A percentile compares a stretch with the other conserved stretches of the same genome.
phyloP scores from a whole-genome alignment of 2,888 invertebrate species.

The Caradrina kadenii region DNA sequence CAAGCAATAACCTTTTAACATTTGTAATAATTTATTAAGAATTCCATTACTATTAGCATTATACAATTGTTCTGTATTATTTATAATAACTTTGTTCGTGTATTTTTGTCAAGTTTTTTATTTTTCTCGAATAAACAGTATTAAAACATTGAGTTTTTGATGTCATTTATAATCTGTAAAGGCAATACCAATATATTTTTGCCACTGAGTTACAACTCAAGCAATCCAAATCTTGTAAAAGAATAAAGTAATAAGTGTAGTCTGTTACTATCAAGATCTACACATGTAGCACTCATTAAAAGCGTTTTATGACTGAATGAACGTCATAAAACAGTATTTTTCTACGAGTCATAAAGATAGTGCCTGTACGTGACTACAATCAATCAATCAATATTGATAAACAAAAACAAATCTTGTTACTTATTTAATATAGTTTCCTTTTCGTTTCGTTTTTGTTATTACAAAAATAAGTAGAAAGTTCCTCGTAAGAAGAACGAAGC shows the following conservation, averaged over 20 bases:
- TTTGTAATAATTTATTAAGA: constrained; percentile 55
- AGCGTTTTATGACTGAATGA: constrained; percentile 14
- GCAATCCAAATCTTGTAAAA: neutral
- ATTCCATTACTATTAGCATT: constrained; percentile 66
- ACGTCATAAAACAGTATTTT: constrained; percentile 7
- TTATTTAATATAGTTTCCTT: constrained; percentile 20
- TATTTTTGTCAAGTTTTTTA: constrained; percentile 59
- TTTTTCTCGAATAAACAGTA: constrained; percentile 81
- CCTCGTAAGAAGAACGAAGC: no score
- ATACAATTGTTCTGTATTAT: constrained; percentile 65
- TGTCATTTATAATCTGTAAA: constrained; percentile 13
- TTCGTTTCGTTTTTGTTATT: no score
- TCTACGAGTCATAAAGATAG: constrained; percentile 34
- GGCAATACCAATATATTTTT: constrained; percentile 17
- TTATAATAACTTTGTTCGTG: constrained; percentile 65
- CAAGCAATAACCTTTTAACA: constrained; percentile 63
- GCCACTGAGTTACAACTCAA: constrained; percentile 1
- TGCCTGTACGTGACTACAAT: constrained; percentile 33
- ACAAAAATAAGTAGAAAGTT: neutral
- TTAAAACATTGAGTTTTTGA: constrained; percentile 66
- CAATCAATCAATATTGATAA: constrained; percentile 33
- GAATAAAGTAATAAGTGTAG: neutral
- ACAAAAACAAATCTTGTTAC: constrained; percentile 36
- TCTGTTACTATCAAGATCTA: neutral
- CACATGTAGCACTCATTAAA: constrained; percentile 13